Conservation (phyloP, 1,140 invertebrate genomes). For the Spodoptera litura region DNA sequence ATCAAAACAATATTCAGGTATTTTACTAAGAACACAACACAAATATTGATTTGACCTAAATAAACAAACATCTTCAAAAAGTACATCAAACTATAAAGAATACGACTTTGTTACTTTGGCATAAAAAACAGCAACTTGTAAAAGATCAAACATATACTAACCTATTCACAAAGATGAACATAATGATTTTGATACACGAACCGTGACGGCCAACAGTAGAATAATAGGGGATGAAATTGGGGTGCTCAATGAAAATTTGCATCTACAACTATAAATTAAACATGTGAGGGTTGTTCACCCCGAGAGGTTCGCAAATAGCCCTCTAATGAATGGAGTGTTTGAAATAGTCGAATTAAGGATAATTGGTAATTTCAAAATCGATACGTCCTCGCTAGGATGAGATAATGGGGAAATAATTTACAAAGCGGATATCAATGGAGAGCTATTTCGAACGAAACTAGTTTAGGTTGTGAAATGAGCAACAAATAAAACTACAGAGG, state of each 20-base stretch:
- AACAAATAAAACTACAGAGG: too few relatives aligned
- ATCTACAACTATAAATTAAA: constrained; percentile 69
- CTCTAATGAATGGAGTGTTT: constrained; percentile 60
- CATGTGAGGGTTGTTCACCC: constrained; percentile 61
- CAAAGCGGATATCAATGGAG: too few relatives aligned
- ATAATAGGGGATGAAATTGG: constrained; percentile 65
- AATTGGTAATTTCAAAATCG: constrained; percentile 55
- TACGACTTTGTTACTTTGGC: neutral
- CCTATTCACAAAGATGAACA: constrained; percentile 70
- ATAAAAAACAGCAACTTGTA: constrained; percentile 14
- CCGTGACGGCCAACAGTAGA: constrained; percentile 63
- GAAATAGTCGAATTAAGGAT: constrained; percentile 59
- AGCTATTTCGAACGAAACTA: too few relatives aligned
- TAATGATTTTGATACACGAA: constrained; percentile 60
- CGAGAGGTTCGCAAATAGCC: constrained; percentile 56
- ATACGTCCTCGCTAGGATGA: constrained; percentile 2
- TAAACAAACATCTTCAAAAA: constrained; percentile 19
- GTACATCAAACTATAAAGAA: neutral
- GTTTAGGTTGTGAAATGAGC: too few relatives aligned
- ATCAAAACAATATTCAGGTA: neutral
- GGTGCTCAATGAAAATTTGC: constrained; percentile 60
- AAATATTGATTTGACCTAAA: constrained; percentile 20
- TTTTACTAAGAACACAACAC: neutral
- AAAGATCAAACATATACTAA: constrained; percentile 68
- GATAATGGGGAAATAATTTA: neutral